Evolutionary conservation across 1,140 invertebrate genomes (phyloP).

Genomic region (Propsilocerus akamusi): DNA sequence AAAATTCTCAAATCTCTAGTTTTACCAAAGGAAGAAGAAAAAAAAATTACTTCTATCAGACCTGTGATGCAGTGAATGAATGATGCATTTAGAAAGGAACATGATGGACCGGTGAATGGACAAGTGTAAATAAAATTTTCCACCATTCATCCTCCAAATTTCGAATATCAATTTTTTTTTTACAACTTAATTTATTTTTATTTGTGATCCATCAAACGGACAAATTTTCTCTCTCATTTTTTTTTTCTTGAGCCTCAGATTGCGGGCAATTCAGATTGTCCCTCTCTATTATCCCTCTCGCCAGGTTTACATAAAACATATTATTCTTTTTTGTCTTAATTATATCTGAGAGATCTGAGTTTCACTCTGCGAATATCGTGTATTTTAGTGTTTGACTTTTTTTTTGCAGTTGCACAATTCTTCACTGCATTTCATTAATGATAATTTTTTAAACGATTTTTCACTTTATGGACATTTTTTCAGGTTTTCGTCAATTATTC

Average conservation of each 20-base stretch:
- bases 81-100: too few relatives aligned
- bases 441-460: neutral
- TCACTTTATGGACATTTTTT: neutral
- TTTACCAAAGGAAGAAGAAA: neutral
- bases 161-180: too few relatives aligned
- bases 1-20: slow-evolving; percentile 5
- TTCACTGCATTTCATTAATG: neutral
- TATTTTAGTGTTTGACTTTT: too few relatives aligned
- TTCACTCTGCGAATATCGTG: too few relatives aligned
- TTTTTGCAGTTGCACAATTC: slow-evolving; percentile 3
- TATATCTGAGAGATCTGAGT: slow-evolving; percentile 2
- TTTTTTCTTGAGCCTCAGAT: neutral
- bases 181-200: neutral
- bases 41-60: neutral
- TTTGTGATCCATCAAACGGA: too few relatives aligned
- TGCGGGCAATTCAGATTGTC: neutral
- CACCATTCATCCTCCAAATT: neutral
- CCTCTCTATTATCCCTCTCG: neutral
- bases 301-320: neutral
- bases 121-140: neutral
- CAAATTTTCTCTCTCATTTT: slow-evolving; percentile 2
- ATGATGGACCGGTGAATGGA: neutral
- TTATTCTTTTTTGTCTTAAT: neutral
- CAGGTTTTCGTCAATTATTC: neutral
- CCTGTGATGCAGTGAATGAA: slow-evolving; percentile 3